These are phyloP conservation scores for Xiphophorus birchmanni DNA, from an alignment of 2,797 vertebrate species.

Conservation along the genomic window DNA sequence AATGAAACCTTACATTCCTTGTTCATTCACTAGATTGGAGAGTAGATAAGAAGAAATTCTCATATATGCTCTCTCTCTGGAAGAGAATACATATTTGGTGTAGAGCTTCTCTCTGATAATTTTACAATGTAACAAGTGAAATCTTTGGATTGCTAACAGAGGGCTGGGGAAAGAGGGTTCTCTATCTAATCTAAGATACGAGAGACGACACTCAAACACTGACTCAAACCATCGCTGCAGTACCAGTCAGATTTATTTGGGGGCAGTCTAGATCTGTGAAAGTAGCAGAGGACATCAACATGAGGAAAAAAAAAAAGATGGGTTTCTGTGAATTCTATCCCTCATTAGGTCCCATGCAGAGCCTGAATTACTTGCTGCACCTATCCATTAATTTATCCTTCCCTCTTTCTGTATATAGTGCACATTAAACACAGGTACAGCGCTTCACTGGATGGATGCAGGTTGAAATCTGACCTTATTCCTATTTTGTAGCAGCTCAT, in stretches of 20 bases:
- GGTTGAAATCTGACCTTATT: slow-evolving; percentile 65
- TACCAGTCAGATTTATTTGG: slow-evolving; percentile 77
- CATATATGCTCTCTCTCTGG: slow-evolving; percentile 61
- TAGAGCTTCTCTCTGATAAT: slow-evolving; percentile 51
- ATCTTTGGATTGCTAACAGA: slow-evolving; percentile 13
- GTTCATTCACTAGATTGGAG: slow-evolving; percentile 77
- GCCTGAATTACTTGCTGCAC: slow-evolving; percentile 78
- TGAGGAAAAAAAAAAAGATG: slow-evolving; percentile 51
- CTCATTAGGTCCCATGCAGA: slow-evolving; percentile 79
- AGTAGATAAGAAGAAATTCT: slow-evolving; percentile 67
- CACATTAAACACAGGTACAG: slow-evolving; percentile 72
- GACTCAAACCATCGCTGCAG: slow-evolving; percentile 51
- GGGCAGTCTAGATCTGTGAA: slow-evolving; percentile 79
- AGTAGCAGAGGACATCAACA: slow-evolving; percentile 25
- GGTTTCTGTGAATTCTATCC: slow-evolving; percentile 75
- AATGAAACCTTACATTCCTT: slow-evolving; percentile 59
- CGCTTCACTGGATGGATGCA: slow-evolving; percentile 56
- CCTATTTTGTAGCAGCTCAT: slow-evolving; percentile 50
- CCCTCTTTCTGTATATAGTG: slow-evolving; percentile 68
- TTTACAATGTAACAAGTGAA: slow-evolving; percentile 23
- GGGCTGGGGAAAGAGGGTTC: neutral
- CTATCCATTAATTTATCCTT: slow-evolving; percentile 70
- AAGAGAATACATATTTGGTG: slow-evolving; percentile 32
- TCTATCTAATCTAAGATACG: slow-evolving; percentile 20
- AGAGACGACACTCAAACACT: slow-evolving; percentile 30